These are phyloP conservation scores for Camelus dromedarius DNA, from an alignment of 2,113 vertebrate genomes.

Conservation along the genomic window DNA sequence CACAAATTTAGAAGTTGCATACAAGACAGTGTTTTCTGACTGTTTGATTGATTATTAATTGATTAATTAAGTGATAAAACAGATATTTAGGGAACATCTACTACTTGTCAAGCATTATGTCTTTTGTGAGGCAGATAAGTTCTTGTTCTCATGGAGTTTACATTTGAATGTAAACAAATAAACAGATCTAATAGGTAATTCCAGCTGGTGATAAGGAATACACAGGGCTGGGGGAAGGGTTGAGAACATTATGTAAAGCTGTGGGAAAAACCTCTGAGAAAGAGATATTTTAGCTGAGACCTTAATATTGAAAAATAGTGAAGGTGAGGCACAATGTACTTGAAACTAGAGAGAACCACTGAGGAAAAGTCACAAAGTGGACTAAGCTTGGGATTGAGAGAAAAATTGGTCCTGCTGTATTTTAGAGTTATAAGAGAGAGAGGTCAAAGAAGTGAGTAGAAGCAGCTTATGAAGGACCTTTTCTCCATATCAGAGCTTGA, in stretches of 20 bases:
- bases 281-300: neutral
- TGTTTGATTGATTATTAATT: neutral
- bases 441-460: neutral
- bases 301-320: neutral
- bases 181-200: neutral
- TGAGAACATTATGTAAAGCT: neutral
- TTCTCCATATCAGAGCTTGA: neutral
- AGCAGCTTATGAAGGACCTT: neutral
- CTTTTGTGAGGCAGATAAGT: neutral
- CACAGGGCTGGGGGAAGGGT: neutral
- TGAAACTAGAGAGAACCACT: neutral
- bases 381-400: neutral
- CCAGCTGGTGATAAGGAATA: neutral
- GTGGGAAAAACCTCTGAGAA: neutral
- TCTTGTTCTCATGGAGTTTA: neutral
- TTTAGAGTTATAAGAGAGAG: neutral
- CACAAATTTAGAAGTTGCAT: neutral
- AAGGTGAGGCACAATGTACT: neutral
- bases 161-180: neutral
- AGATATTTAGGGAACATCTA: constrained; percentile 5
- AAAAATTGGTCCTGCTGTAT: neutral
- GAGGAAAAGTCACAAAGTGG: neutral
- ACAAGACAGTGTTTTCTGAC: neutral
- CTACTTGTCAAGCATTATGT: neutral
- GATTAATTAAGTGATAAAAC: neutral